phyloP scores from a whole-genome alignment of 2,888 invertebrate species.

The Cephonodes hylas region DNA sequence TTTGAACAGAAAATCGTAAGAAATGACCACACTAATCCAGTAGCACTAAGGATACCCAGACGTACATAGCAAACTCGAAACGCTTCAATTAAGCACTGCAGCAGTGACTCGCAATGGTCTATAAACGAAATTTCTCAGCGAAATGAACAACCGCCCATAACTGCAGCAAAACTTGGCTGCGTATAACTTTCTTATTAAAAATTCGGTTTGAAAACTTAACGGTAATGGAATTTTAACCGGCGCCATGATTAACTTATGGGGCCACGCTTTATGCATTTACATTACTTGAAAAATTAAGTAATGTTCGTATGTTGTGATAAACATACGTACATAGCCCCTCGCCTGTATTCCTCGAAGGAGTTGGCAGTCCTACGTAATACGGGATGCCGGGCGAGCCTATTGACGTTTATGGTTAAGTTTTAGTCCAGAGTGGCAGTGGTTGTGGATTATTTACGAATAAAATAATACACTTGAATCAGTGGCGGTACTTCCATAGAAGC shows the following conservation, averaged over 20 bases:
- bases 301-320: background rate
- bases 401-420: no score
- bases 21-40: background rate
- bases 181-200: conserved; percentile 66
- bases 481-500: no score
- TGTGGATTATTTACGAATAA: no score
- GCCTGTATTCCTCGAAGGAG: no score
- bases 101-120: conserved; percentile 2
- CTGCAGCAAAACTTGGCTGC: conserved; percentile 33
- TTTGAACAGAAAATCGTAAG: no score
- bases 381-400: no score
- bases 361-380: no score
- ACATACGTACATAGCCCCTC: no score
- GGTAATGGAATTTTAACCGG: conserved; percentile 66
- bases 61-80: background rate
- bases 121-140: conserved; percentile 18
- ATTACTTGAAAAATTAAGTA: conserved; percentile 6
- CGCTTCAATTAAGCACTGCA: conserved; percentile 4
- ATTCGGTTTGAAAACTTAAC: conserved; percentile 58
- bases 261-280: conserved; percentile 30
- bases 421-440: no score
- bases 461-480: no score
- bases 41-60: background rate
- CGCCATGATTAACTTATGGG: conserved; percentile 53
- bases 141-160: conserved; percentile 44